Evolutionary conservation across 1,140 invertebrate genomes (phyloP).

Genomic region (Drosophila sturtevanti): DNA sequence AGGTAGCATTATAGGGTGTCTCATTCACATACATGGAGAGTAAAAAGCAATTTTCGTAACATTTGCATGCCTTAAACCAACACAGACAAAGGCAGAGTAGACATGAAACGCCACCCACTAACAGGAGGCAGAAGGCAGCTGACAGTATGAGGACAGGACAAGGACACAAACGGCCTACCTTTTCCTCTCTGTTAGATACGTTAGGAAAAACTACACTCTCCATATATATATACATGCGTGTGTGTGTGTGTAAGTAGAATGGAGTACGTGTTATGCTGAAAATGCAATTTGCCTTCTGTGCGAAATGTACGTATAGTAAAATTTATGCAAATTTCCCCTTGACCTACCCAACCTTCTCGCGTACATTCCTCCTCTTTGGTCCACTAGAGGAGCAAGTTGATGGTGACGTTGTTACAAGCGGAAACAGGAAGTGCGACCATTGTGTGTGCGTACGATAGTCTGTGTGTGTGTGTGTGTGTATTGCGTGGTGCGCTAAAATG

Average conservation of each 20-base stretch:
- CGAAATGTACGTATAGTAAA: conserved; percentile 72
- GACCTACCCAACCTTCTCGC: conserved; percentile 32
- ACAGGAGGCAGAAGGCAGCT: conserved; percentile 15
- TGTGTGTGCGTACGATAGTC: conserved; percentile 33
- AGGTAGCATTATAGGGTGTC: conserved; percentile 19
- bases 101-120: conserved; percentile 31
- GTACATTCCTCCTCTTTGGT: not conserved
- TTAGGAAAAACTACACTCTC: conserved; percentile 45
- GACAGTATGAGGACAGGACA: conserved; percentile 27
- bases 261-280: conserved; percentile 80
- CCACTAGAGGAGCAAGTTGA: conserved; percentile 20
- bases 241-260: conserved; percentile 61
- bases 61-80: conserved; percentile 77
- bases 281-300: conserved; percentile 79
- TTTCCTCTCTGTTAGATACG: conserved; percentile 18
- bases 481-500: conserved; percentile 58
- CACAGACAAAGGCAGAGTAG: conserved; percentile 49
- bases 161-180: conserved; percentile 67
- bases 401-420: conserved; percentile 59
- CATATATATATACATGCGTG: conserved; percentile 4
- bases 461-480: conserved; percentile 27
- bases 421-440: conserved; percentile 76
- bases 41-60: conserved; percentile 80
- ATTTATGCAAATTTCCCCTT: conserved; percentile 78
- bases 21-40: conserved; percentile 72